Percentiles rank a stretch among this genome's conserved stretches.
Conservation (phyloP, 1,140 invertebrate species). For the Drosophila miranda region DNA sequence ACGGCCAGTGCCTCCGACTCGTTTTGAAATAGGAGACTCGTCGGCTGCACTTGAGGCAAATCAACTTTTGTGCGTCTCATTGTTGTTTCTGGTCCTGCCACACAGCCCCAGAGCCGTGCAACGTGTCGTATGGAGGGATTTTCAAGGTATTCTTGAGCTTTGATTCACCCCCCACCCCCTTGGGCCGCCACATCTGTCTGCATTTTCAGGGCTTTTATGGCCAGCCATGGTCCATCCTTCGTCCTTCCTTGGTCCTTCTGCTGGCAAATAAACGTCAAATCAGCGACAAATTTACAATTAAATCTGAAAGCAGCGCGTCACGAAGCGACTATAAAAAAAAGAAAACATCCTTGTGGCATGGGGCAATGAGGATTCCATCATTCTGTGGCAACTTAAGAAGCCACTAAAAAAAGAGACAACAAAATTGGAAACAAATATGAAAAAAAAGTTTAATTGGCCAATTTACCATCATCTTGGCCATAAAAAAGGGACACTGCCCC, state of each 20-base stretch:
- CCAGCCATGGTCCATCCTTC: too few relatives aligned
- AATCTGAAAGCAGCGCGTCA: conserved; percentile 32
- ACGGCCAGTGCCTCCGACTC: not conserved
- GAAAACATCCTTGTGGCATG: conserved; percentile 22
- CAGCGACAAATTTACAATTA: conserved; percentile 46
- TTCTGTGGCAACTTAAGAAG: conserved; percentile 52
- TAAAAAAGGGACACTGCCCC: conserved; percentile 48
- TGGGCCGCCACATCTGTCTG: not conserved
- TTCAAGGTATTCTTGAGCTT: too few relatives aligned
- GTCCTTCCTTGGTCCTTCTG: not conserved
- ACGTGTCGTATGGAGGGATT: conserved; percentile 3
- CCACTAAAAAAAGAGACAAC: conserved; percentile 32
- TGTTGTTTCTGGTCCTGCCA: conserved; percentile 20
- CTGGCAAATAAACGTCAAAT: conserved; percentile 14
- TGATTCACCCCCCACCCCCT: too few relatives aligned
- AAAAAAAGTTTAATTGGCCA: conserved; percentile 72
- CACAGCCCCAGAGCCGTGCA: not conserved
- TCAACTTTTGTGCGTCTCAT: conserved; percentile 54
- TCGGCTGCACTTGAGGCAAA: conserved; percentile 40
- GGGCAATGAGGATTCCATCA: conserved; percentile 34
- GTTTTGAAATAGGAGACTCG: conserved; percentile 34
- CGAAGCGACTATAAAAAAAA: conserved; percentile 34
- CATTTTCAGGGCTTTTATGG: conserved; percentile 10
- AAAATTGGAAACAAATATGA: conserved; percentile 58
- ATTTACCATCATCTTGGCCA: conserved; percentile 70